phyloP scores from a whole-genome alignment of 64 coral and sea anemone genomes.

The Astreopora myriophthalma region DNA sequence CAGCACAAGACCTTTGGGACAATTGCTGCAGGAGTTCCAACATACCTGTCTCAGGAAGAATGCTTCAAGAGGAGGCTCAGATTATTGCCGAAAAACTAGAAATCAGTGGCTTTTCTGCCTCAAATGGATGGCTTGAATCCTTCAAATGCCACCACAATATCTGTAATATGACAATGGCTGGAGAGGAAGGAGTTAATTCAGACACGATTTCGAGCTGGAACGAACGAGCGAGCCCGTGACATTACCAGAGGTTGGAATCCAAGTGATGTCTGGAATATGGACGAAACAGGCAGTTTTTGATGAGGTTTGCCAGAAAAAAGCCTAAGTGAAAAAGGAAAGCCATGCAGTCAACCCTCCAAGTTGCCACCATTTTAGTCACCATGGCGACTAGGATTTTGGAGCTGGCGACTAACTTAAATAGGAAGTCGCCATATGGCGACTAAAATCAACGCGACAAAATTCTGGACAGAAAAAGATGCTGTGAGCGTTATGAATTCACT shows the following conservation, averaged over 20 bases:
- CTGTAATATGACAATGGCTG: not conserved
- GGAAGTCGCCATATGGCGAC: too few relatives aligned
- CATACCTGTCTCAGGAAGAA: not conserved
- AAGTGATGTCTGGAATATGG: not conserved
- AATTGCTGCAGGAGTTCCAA: not conserved
- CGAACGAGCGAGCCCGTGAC: not conserved
- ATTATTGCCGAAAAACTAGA: not conserved
- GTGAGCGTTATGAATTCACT: not conserved
- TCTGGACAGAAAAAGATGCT: not conserved
- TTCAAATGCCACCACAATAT: not conserved
- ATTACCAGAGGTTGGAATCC: slow-evolving; percentile 1
- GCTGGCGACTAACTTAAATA: slow-evolving; percentile 12
- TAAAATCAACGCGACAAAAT: too few relatives aligned
- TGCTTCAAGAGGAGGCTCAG: not conserved
- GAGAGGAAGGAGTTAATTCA: not conserved
- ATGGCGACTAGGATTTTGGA: slow-evolving; percentile 54
- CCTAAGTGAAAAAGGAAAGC: not conserved
- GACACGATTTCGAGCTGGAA: not conserved
- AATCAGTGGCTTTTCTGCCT: not conserved
- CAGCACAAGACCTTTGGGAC: not conserved
- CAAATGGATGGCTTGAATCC: not conserved
- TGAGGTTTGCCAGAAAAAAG: not conserved
- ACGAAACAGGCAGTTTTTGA: not conserved
- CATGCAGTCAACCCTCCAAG: slow-evolving; percentile 18
- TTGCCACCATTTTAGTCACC: slow-evolving; percentile 53